Percentiles rank a stretch among this genome's conserved stretches.
Evolutionary conservation across 2,113 vertebrate species (phyloP).

Genomic region (Peucedramus taeniatus): DNA sequence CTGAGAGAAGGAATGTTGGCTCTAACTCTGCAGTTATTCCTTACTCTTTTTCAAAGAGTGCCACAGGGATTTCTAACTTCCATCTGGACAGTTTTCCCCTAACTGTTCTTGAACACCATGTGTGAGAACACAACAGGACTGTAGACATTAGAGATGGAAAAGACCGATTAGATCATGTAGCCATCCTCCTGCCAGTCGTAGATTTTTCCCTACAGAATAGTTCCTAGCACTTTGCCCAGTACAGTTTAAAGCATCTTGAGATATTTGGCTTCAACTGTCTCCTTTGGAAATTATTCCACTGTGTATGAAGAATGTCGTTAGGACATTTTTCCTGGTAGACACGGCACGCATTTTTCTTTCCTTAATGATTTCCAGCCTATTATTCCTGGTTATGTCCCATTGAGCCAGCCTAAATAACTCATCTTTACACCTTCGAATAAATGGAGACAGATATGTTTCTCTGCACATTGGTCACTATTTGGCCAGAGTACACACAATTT

Average conservation of each 20-base stretch:
- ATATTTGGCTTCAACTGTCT: conserved; percentile 22
- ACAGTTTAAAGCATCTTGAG: conserved; percentile 5
- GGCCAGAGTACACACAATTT: conserved; percentile 20
- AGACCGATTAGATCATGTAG: conserved; percentile 48
- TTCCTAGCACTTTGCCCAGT: conserved; percentile 34
- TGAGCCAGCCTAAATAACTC: conserved; percentile 22
- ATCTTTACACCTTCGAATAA: conserved; percentile 35
- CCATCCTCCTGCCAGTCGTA: conserved; percentile 11
- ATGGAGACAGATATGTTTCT: conserved; percentile 34
- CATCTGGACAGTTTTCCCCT: conserved; percentile 56
- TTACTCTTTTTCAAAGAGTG: conserved; percentile 32
- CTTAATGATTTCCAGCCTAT: conserved; percentile 50
- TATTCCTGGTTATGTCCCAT: conserved; percentile 16
- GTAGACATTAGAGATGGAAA: conserved; percentile 37
- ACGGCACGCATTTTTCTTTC: conserved; percentile 35
- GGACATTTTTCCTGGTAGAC: conserved; percentile 53
- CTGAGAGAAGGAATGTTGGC: conserved; percentile 52
- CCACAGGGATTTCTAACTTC: conserved; percentile 53
- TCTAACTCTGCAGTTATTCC: conserved; percentile 8
- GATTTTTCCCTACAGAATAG: conserved; percentile 41
- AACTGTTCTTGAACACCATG: conserved; percentile 53
- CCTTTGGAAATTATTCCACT: conserved; percentile 48
- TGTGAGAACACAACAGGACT: conserved; percentile 44
- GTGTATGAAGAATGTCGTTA: conserved; percentile 5
- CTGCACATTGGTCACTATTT: conserved; percentile 17